Base-by-base conservation (phyloP, 2,113 vertebrate genomes). In the Promerops cafer region DNA sequence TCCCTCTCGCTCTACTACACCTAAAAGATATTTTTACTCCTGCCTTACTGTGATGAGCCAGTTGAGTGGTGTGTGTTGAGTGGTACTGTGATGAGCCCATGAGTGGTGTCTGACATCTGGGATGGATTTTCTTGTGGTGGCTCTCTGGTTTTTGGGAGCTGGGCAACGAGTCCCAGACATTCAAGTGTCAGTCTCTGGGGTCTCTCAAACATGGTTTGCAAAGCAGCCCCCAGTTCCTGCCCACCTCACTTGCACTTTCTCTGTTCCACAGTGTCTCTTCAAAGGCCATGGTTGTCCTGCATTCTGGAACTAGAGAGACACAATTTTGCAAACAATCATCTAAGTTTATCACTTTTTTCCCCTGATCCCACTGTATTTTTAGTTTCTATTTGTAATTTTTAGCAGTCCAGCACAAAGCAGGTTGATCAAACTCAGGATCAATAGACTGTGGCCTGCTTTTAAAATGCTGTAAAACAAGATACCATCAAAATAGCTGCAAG, bases 111-210 rank as follows among this genome's bases (percentile, higher is more conserved):
- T 60, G 31, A 90, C 83, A 93, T 77, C 88, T 96, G 89, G 85
- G 61, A 45, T 60, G 52, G 52, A 30, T 65, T 82, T 88, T 65
- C 79, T 83, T 59, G 63, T 53, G 76, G 81, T 81, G 50, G 85
- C 71, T 93, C 71, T 27, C 42, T 85, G 94, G 47, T 80, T 95
- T 80, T 37, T 89, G 80, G 84, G 78, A 96, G 71, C 72, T 72
- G 24, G 56, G 87, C 75, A 22, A 30, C 0, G 31, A 87, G 57
- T 52, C 79, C 88, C 88, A 96, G 92, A 87, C 93, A 94, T 93
- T 95, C 90, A 27, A 30, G n/a, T 68, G 63, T 87, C 42, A 89
- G 45, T 47, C 74, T 54, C 82, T 69, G 28, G 22, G 7, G 87
- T 94, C 83, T 63, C 85, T 90, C 89, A 45, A 39, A 77, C 40